A percentile compares a stretch with the other conserved stretches of the same genome.
These are phyloP conservation scores for Pararge aegeria DNA, from an alignment of 1,140 invertebrate genomes.

Conservation along the genomic window DNA sequence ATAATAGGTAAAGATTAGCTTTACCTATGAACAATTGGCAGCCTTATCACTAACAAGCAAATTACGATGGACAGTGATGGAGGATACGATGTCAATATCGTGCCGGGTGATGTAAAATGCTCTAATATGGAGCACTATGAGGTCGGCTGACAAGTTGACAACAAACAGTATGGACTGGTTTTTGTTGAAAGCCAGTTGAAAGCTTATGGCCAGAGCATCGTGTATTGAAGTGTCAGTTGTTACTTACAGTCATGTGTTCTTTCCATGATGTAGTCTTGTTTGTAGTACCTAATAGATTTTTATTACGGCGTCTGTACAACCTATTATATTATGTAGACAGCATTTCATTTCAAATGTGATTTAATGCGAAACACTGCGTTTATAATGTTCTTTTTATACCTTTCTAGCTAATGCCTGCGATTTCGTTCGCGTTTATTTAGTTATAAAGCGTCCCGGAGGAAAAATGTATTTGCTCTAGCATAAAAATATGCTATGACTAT, in stretches of 20 bases:
- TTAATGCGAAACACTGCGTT: too few relatives aligned
- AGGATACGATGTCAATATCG: neutral
- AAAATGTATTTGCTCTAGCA: too few relatives aligned
- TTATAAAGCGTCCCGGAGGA: too few relatives aligned
- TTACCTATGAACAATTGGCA: too few relatives aligned
- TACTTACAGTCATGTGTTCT: slow-evolving; percentile 18
- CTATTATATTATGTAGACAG: neutral
- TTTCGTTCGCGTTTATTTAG: too few relatives aligned
- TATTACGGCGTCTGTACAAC: neutral
- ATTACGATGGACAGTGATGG: too few relatives aligned
- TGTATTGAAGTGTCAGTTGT: slow-evolving; percentile 32
- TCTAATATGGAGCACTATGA: slow-evolving; percentile 2
- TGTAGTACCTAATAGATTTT: slow-evolving; percentile 2
- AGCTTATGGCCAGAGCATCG: slow-evolving; percentile 12
- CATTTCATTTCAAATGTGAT: too few relatives aligned
- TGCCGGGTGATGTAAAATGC: neutral
- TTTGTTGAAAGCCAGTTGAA: slow-evolving; percentile 17
- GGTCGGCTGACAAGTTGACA: slow-evolving; percentile 32
- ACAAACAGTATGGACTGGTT: slow-evolving; percentile 29
- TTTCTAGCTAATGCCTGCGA: too few relatives aligned
- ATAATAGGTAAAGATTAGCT: too few relatives aligned
- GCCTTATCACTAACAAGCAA: too few relatives aligned
- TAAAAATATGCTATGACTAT: too few relatives aligned
- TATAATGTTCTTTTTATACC: too few relatives aligned
- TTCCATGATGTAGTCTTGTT: slow-evolving; percentile 9